Evolutionary conservation across 2,797 vertebrate genomes (phyloP).

Genomic region (Lepilemur septentrionalis): DNA sequence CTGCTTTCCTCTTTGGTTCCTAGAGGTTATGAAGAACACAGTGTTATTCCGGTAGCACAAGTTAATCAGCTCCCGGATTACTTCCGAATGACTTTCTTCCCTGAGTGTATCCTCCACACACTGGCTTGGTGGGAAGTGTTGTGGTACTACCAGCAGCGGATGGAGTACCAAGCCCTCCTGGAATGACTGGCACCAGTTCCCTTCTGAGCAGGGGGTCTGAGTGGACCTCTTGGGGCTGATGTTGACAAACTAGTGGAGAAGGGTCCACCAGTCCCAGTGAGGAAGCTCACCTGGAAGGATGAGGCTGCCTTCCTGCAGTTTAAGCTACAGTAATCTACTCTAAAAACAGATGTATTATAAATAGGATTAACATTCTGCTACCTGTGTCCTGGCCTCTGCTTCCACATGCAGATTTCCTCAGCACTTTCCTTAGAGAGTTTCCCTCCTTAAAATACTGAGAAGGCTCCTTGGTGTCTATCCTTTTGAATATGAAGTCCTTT

Average conservation of each 20-base stretch:
- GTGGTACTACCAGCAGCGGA: not conserved
- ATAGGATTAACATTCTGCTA: not conserved
- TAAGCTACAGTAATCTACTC: not conserved
- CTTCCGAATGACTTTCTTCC: not conserved
- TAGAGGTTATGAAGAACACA: not conserved
- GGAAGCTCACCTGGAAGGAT: not conserved
- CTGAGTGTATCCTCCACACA: not conserved
- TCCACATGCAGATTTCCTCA: not conserved
- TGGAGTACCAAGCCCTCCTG: not conserved
- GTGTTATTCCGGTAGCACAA: not conserved
- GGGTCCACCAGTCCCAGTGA: fast-evolving
- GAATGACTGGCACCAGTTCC: not conserved
- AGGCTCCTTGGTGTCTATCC: not conserved
- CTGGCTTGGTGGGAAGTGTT: not conserved
- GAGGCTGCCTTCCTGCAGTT: too few species aligned
- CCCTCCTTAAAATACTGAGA: too few species aligned
- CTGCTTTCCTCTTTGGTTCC: not conserved
- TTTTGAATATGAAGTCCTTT: not conserved
- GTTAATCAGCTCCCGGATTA: fast-evolving
- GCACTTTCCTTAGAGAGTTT: not conserved
- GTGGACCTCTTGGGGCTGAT: not conserved
- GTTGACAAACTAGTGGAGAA: not conserved
- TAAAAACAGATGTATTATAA: not conserved
- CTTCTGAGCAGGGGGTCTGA: not conserved
- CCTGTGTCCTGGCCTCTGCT: not conserved